Conservation (phyloP, 2,888 invertebrate genomes). For the Cheilosia urbana region DNA sequence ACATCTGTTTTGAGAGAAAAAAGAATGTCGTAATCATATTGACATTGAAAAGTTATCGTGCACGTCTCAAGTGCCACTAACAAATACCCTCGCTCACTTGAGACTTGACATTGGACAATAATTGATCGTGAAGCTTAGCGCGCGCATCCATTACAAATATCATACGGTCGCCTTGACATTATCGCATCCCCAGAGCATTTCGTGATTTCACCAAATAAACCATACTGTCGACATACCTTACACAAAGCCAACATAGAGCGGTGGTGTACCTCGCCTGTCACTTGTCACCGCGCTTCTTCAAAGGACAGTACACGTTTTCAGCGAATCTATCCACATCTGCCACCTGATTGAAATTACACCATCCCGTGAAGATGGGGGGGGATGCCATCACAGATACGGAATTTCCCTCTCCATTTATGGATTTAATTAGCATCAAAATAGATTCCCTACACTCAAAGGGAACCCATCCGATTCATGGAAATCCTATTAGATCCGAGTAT, state of each 20-base stretch:
- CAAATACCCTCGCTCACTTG: conserved; percentile 69
- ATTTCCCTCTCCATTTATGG: conserved; percentile 49
- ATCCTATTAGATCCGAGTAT: conserved; percentile 63
- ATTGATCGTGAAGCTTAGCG: conserved; percentile 69
- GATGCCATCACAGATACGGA: too few species aligned
- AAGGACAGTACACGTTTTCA: conserved; percentile 54
- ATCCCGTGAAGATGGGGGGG: background rate
- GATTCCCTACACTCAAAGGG: conserved; percentile 52
- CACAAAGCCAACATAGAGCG: conserved; percentile 1
- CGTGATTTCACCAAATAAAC: conserved; percentile 55
- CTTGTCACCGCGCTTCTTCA: conserved; percentile 62
- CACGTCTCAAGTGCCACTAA: conserved; percentile 69
- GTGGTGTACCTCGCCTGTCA: conserved; percentile 43
- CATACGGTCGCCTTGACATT: conserved; percentile 66
- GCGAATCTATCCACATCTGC: conserved; percentile 59
- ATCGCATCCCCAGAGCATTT: conserved; percentile 38
- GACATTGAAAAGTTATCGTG: conserved; percentile 75
- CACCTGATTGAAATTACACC: conserved; percentile 73
- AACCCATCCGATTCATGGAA: conserved; percentile 49
- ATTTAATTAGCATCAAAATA: conserved; percentile 75
- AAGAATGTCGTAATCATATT: conserved; percentile 57
- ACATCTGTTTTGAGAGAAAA: conserved; percentile 44
- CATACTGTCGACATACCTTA: conserved; percentile 48
- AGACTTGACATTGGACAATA: conserved; percentile 72
- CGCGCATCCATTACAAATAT: conserved; percentile 59